Conservation (phyloP, 2,113 vertebrate species). For the Triplophysa rosa region DNA sequence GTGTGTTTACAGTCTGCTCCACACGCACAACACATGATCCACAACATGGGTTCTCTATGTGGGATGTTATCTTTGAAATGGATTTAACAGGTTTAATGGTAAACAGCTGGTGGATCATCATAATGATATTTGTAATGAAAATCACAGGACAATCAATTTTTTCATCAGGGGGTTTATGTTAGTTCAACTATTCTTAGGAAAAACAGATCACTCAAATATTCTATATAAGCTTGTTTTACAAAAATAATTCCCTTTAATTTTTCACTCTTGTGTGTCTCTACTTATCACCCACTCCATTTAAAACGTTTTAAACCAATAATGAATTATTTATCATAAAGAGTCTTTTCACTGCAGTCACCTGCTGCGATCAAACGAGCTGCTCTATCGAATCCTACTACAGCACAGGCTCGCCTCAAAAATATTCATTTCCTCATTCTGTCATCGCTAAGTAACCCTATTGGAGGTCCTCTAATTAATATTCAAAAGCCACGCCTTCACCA, state of each 20-base stretch:
- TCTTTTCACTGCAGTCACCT: neutral
- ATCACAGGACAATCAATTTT: no score
- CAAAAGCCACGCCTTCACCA: neutral
- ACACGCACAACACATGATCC: conserved; percentile 28
- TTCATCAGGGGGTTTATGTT: no score
- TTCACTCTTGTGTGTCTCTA: no score
- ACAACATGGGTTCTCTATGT: neutral
- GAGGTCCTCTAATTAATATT: neutral
- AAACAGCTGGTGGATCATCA: no score
- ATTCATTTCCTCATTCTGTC: neutral
- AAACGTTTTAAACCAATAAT: neutral
- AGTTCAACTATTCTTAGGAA: no score
- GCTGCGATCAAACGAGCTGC: conserved; percentile 5
- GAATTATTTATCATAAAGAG: neutral
- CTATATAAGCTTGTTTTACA: neutral
- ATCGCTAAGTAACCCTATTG: neutral
- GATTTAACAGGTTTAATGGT: no score
- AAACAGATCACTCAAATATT: no score
- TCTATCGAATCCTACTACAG: neutral
- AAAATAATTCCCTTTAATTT: no score
- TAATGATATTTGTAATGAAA: no score
- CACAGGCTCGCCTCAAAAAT: neutral
- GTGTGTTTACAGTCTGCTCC: conserved; percentile 35
- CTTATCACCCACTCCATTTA: neutral
- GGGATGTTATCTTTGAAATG: no score